Evolutionary conservation across 2,888 invertebrate species (phyloP).

Genomic region (Agrotis puta): DNA sequence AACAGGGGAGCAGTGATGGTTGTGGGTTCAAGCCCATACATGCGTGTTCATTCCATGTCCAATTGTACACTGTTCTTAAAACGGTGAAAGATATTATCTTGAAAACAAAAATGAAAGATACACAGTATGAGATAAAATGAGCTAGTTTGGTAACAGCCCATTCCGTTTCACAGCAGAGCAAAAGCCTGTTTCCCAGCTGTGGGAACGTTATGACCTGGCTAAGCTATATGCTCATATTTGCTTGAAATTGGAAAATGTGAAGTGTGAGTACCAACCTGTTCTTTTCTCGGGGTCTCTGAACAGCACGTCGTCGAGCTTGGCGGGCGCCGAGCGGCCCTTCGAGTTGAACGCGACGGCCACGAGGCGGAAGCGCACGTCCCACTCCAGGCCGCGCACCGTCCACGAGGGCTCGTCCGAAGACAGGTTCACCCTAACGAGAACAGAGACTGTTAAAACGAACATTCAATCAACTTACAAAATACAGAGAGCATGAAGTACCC

Average conservation of each 20-base stretch:
- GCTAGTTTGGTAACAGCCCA: neutral
- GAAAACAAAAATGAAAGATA: no score
- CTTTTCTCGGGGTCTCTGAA: conserved; percentile 95
- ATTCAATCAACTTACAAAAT: no score
- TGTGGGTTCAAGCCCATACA: neutral
- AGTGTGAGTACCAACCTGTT: conserved; percentile 89
- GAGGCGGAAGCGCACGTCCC: conserved; percentile 95
- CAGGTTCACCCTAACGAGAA: conserved; percentile 91
- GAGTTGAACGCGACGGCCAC: conserved; percentile 95
- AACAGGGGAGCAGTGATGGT: neutral
- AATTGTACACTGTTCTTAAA: neutral
- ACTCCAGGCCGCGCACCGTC: conserved; percentile 94
- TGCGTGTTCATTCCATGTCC: neutral
- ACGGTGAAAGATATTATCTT: neutral
- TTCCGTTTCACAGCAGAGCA: neutral
- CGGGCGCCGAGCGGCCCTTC: conserved; percentile 94
- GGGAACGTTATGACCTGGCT: neutral
- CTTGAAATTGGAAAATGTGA: no score
- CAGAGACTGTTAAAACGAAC: neutral
- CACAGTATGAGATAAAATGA: no score
- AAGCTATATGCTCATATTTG: neutral
- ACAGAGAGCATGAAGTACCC: no score
- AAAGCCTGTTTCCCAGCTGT: no score
- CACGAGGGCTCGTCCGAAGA: conserved; percentile 93
- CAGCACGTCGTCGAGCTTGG: conserved; percentile 94